Base-by-base conservation (phyloP, 2,888 invertebrate species). In the Selenia dentaria region DNA sequence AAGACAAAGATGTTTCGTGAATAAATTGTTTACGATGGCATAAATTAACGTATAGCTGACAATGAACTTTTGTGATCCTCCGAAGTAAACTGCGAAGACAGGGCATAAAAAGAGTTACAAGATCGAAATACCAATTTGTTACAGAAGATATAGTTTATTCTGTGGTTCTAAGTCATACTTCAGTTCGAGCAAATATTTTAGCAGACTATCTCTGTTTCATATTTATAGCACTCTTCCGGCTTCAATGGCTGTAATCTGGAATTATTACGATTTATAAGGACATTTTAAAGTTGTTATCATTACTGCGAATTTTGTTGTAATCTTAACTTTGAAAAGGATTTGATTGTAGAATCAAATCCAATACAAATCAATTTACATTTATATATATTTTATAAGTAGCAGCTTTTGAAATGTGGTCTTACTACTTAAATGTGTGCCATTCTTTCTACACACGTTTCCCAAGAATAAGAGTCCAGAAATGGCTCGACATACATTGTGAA, bases 21-120 rank as follows among this genome's bases (percentile, higher is more conserved):
- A 52, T 52, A 52, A 52, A 44, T 52, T 52, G 47, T 44, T 48
- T 41, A 52, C 35, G 47, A 28, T 39, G 27, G 45, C 35, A 41
- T 48, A 45, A 52, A 48, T 52, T 45, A 25, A 6, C 10, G 3
- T 8, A 8, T 8, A 22, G 22, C 22, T 22, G 2, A 2, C 22
- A 22, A 6, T 1, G 2, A 22, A 22, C 22, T 22, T 22, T 6
- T 2, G 2, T 8, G 6, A 8, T 2, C 0, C 8, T 22, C 22
- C 8, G 22, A 22, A 22, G 22, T 22, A 2, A 6, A 8, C 6
- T 8, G 8, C 8, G 0, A 8, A 22, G 8, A 6, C 2, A 8
- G 6, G 5, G 8, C 2, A 22, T 22, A 22, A 0, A 8, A 22
- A 22, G 2, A 22, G 22, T 22, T 22, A 22, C 22, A 8, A 8